Conservation (phyloP, 2,797 vertebrate species). For the Tokudaia tokunoshimensis region DNA sequence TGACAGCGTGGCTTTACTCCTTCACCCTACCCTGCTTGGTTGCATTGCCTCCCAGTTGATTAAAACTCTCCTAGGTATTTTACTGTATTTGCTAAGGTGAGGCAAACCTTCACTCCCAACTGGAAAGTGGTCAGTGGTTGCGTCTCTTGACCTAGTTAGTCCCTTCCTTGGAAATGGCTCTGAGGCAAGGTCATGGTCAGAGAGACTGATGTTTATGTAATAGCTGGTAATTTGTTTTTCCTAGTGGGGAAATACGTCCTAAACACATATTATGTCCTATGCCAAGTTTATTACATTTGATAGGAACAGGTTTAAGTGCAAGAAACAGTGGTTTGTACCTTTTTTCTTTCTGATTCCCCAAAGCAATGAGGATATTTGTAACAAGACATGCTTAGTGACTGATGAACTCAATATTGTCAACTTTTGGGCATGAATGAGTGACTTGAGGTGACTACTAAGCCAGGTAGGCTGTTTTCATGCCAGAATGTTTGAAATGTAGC, state of each 20-base stretch:
- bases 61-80: background rate
- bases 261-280: background rate
- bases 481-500: accelerated
- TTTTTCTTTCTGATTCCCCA: background rate
- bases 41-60: background rate
- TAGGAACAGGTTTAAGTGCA: background rate
- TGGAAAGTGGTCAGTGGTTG: background rate
- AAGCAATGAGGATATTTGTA: background rate
- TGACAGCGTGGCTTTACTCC: background rate
- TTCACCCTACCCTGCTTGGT: background rate
- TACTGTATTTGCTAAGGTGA: background rate
- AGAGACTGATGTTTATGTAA: background rate
- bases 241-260: background rate
- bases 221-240: background rate
- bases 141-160: background rate
- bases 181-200: background rate
- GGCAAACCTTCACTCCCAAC: background rate
- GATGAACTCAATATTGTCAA: background rate
- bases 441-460: background rate
- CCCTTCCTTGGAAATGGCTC: background rate
- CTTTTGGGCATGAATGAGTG: background rate
- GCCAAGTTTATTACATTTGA: slow-evolving; percentile 3
- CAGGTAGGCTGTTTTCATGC: background rate
- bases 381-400: background rate
- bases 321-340: background rate